Percentiles rank a stretch among this genome's conserved stretches.
Conservation (phyloP, 2,797 vertebrate genomes). For the Bradypodion ventrale region DNA sequence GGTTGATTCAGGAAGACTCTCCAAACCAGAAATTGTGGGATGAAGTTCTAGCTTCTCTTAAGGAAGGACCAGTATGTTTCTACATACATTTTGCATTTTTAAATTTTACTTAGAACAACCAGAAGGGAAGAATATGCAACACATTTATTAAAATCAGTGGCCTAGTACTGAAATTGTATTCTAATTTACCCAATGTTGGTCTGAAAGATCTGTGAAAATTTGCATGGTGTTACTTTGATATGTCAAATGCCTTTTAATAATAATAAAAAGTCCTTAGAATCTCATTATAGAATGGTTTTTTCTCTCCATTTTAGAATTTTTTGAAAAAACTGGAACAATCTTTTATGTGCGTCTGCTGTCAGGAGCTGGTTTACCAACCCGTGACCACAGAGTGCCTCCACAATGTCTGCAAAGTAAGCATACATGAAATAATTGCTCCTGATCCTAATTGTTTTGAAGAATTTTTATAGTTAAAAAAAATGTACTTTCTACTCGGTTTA, state of each 20-base stretch:
- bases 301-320: slow-evolving; percentile 85
- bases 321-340: slow-evolving; percentile 95
- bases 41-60: slow-evolving; percentile 89
- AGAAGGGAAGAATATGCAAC: background rate
- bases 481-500: no score
- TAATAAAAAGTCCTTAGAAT: background rate
- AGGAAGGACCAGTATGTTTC: slow-evolving; percentile 91
- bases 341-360: slow-evolving; percentile 99
- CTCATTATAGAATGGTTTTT: slow-evolving; percentile 31
- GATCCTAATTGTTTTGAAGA: slow-evolving; percentile 30
- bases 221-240: background rate
- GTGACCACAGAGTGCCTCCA: slow-evolving; percentile 95
- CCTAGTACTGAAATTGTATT: background rate
- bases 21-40: slow-evolving; percentile 97
- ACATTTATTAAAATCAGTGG: background rate
- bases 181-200: background rate
- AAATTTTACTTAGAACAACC: slow-evolving; percentile 6
- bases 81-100: slow-evolving; percentile 24
- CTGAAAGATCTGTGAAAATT: background rate
- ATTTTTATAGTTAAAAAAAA: no score
- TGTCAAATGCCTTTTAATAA: background rate
- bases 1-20: slow-evolving; percentile 88
- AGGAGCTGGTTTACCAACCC: slow-evolving; percentile 96
- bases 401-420: slow-evolving; percentile 95
- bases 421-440: background rate